A percentile compares a stretch with the other conserved stretches of the same genome.
Conservation (phyloP, 2,113 vertebrate genomes). For the Pyxicephalus adspersus region DNA sequence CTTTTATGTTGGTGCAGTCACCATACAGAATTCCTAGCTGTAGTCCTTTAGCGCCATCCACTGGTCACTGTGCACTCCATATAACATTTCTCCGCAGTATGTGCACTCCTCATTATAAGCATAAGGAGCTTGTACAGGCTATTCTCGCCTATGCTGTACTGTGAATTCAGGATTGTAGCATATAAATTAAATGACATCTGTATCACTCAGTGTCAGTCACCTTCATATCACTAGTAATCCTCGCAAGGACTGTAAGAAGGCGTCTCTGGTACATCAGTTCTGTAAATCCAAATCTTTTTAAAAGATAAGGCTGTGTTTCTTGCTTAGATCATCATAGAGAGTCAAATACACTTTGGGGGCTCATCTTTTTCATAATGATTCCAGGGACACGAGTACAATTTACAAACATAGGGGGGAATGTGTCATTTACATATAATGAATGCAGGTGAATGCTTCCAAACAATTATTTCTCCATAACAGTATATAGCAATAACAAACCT, state of each 20-base stretch:
- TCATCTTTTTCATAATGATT: too few relatives aligned
- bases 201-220: background rate
- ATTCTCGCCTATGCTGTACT: background rate
- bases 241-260: background rate
- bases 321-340: background rate
- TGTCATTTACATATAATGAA: too few relatives aligned
- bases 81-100: background rate
- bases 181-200: background rate
- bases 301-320: background rate
- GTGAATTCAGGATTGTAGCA: background rate
- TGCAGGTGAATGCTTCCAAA: too few relatives aligned
- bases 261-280: too few relatives aligned
- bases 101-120: background rate
- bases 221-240: background rate
- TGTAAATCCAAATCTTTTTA: background rate
- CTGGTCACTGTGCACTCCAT: background rate
- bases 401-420: too few relatives aligned
- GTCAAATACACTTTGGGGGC: too few relatives aligned
- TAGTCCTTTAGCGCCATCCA: slow-evolving; percentile 45
- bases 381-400: too few relatives aligned
- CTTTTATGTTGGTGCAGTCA: slow-evolving; percentile 32
- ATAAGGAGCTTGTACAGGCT: background rate
- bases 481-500: too few relatives aligned
- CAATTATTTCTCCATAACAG: too few relatives aligned
- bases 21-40: background rate